Evolutionary conservation across 2,888 invertebrate genomes (phyloP).

Genomic region (Eristalinus aeneus): DNA sequence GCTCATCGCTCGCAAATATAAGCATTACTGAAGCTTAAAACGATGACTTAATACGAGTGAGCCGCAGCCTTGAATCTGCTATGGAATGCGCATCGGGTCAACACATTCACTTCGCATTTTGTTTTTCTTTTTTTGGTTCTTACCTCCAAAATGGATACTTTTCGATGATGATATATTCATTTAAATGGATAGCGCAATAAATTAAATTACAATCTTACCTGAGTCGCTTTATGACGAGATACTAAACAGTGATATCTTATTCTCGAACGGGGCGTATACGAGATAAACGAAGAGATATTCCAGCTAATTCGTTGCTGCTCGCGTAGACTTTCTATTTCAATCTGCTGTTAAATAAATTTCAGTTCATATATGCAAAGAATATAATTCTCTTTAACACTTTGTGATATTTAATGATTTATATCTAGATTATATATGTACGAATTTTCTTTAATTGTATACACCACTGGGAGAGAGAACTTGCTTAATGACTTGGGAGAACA

Average conservation of each 20-base stretch:
- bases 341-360: slow-evolving; percentile 36
- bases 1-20: slow-evolving; percentile 59
- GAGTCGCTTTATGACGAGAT: slow-evolving; percentile 8
- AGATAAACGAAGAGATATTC: slow-evolving; percentile 33
- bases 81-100: slow-evolving; percentile 33
- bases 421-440: slow-evolving; percentile 18
- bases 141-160: slow-evolving; percentile 7
- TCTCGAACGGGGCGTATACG: slow-evolving; percentile 56
- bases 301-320: slow-evolving; percentile 32
- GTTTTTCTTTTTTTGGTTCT: slow-evolving; percentile 8
- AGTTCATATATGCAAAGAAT: slow-evolving; percentile 7
- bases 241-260: slow-evolving; percentile 1
- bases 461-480: slow-evolving; percentile 39
- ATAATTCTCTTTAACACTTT: slow-evolving; percentile 34
- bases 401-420: slow-evolving; percentile 18
- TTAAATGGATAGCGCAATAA: background rate
- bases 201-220: slow-evolving; percentile 49
- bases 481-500: slow-evolving; percentile 33
- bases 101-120: slow-evolving; percentile 12
- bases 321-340: slow-evolving; percentile 33
- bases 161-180: background rate
- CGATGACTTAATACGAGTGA: slow-evolving; percentile 62
- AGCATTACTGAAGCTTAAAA: slow-evolving; percentile 31
- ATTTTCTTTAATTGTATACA: background rate
- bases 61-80: slow-evolving; percentile 50